Evolutionary conservation across 2,113 vertebrate genomes (phyloP).

Genomic region (Kryptolebias marmoratus): DNA sequence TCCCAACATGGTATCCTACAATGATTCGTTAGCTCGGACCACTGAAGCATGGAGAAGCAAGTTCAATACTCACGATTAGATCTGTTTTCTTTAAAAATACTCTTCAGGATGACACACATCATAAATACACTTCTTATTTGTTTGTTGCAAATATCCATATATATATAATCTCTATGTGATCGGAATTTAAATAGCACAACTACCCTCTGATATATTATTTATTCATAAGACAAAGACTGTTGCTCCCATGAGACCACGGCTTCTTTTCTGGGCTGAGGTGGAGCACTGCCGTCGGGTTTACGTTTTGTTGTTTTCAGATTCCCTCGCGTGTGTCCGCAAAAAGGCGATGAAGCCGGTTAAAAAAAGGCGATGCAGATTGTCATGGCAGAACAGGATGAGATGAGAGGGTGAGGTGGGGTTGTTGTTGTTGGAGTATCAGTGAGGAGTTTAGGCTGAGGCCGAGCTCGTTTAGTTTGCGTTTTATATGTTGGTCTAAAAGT

Average conservation of each 20-base stretch:
- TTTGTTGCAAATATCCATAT: conserved; percentile 78
- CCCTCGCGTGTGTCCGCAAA: conserved; percentile 11
- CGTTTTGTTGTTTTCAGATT: neutral
- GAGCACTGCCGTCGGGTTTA: conserved; percentile 14
- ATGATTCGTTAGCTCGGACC: conserved; percentile 70
- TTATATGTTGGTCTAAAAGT: too few species aligned
- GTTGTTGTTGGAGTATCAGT: neutral
- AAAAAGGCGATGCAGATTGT: conserved; percentile 73
- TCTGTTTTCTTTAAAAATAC: conserved; percentile 75
- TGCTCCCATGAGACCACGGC: conserved; percentile 30
- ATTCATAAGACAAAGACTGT: conserved; percentile 32
- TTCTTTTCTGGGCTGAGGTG: conserved; percentile 16
- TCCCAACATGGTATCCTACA: conserved; percentile 66
- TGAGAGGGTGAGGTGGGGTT: conserved; percentile 7
- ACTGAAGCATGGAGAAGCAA: conserved; percentile 73
- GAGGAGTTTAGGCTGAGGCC: neutral
- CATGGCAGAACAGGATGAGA: conserved; percentile 70
- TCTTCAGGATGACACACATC: conserved; percentile 76
- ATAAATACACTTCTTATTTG: conserved; percentile 77
- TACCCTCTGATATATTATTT: conserved; percentile 64
- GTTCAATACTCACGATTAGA: conserved; percentile 69
- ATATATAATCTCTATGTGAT: conserved; percentile 79
- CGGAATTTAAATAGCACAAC: conserved; percentile 77
- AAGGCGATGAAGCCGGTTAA: conserved; percentile 40
- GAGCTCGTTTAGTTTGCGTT: too few species aligned